Evolutionary conservation across 2,797 vertebrate genomes (phyloP).

Genomic region (Hydrolagus colliei): DNA sequence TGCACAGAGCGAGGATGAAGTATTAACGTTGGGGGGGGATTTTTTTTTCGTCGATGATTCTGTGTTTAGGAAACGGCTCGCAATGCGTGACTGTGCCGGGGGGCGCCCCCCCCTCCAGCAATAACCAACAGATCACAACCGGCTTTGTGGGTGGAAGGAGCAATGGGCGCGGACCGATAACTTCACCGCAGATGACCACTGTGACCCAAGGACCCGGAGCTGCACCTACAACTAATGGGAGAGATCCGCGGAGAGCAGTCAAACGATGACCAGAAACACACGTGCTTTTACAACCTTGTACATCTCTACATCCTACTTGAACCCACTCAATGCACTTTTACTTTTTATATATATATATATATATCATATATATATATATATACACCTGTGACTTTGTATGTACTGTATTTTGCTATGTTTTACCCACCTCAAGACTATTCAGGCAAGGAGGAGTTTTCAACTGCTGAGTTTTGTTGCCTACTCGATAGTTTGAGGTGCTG

Average conservation of each 20-base stretch:
- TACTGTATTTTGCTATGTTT: constrained; percentile 12
- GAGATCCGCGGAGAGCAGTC: constrained; percentile 86
- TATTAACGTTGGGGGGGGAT: constrained; percentile 19
- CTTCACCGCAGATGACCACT: constrained; percentile 37
- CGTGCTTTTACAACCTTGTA: constrained; percentile 46
- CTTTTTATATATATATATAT: constrained; percentile 44
- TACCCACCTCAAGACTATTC: background rate
- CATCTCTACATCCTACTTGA: constrained; percentile 82
- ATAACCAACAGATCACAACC: constrained; percentile 47
- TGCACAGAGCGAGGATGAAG: background rate
- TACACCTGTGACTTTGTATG: constrained; percentile 25
- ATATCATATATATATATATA: background rate
- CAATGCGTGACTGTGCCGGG: constrained; percentile 62
- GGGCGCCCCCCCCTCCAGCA: constrained; percentile 54
- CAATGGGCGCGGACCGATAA: constrained; percentile 65
- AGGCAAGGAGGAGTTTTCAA: constrained; percentile 4
- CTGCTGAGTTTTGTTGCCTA: constrained; percentile 4
- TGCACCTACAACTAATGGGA: constrained; percentile 79
- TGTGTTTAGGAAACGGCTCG: constrained; percentile 73
- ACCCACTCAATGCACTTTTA: constrained; percentile 92
- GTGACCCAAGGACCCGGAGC: constrained; percentile 50
- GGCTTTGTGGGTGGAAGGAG: constrained; percentile 61
- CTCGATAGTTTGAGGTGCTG: background rate
- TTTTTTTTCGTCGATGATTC: constrained; percentile 29
- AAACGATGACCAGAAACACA: constrained; percentile 81